These are phyloP conservation scores for Neopipo cinnamomea DNA, from an alignment of 2,113 vertebrate species.

Conservation along the genomic window DNA sequence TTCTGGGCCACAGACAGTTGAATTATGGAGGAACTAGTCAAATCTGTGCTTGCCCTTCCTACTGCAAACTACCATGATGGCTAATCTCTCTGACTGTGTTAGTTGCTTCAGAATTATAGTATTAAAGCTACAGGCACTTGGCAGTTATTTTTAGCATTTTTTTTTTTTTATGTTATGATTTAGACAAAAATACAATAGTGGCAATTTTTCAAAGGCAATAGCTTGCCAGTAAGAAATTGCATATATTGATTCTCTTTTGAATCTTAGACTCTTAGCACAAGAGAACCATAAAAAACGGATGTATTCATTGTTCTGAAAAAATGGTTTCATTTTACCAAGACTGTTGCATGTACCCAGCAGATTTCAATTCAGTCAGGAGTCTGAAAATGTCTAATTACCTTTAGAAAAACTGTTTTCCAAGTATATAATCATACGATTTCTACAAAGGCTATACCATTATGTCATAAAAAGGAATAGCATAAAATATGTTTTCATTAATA, in stretches of 20 bases:
- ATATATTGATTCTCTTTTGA: slow-evolving; percentile 14
- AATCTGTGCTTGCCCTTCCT: not conserved
- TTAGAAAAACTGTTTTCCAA: not conserved
- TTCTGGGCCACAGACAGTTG: not conserved
- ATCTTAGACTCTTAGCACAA: not conserved
- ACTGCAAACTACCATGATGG: not conserved
- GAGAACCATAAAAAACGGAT: not conserved
- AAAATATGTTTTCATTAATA: not conserved
- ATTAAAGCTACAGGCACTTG: not conserved
- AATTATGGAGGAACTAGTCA: not conserved
- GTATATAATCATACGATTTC: not conserved
- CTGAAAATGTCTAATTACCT: not conserved
- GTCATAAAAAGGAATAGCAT: not conserved
- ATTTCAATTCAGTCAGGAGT: not conserved
- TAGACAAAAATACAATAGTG: not conserved
- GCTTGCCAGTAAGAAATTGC: not conserved
- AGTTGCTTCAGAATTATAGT: not conserved
- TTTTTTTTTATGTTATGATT: not conserved
- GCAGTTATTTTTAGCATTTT: not conserved
- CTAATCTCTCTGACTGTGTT: not conserved
- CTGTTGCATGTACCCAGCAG: not conserved
- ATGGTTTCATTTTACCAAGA: not conserved
- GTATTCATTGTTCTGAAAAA: not conserved
- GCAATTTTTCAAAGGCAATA: not conserved
- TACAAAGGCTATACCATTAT: not conserved